phyloP scores from a whole-genome alignment of 2,797 vertebrate species.

The Sebastiscus albofasciatus region DNA sequence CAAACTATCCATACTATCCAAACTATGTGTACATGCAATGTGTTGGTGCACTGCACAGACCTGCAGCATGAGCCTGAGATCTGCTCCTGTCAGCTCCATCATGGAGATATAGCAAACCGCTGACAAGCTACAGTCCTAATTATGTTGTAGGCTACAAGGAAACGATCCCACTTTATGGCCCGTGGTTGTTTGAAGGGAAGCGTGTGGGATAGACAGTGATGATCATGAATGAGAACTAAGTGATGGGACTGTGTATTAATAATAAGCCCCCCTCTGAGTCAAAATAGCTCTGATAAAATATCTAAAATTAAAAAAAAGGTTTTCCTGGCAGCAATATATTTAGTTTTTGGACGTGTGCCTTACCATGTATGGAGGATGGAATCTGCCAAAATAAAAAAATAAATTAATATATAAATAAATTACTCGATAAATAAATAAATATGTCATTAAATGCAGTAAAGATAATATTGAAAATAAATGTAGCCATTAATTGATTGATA shows the following conservation, averaged over 20 bases:
- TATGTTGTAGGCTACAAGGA: slow-evolving; percentile 62
- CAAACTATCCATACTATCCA: not conserved
- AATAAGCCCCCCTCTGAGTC: not conserved
- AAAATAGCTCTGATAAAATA: not conserved
- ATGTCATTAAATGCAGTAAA: too few species aligned
- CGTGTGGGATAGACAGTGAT: slow-evolving; percentile 38
- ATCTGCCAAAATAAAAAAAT: too few species aligned
- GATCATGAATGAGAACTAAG: slow-evolving; percentile 19
- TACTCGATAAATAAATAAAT: too few species aligned
- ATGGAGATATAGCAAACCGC: slow-evolving; percentile 79
- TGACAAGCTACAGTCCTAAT: slow-evolving; percentile 78
- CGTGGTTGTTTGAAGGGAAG: slow-evolving; percentile 56
- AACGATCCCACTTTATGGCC: slow-evolving; percentile 65
- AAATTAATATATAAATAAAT: too few species aligned
- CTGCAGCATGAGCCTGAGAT: slow-evolving; percentile 40
- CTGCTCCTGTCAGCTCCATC: slow-evolving; percentile 72
- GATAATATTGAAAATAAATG: too few species aligned
- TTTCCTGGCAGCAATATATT: slow-evolving; percentile 1
- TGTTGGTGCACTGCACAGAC: slow-evolving; percentile 2
- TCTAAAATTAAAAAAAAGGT: not conserved
- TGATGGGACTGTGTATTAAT: slow-evolving; percentile 19
- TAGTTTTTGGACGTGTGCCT: slow-evolving; percentile 20
- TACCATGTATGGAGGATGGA: not conserved
- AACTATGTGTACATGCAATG: not conserved
- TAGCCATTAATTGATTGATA: too few species aligned